Evolutionary conservation across 2,797 vertebrate genomes (phyloP), one percentile per base, ranked within the genome.

Genomic region (Lepilemur septentrionalis): DNA sequence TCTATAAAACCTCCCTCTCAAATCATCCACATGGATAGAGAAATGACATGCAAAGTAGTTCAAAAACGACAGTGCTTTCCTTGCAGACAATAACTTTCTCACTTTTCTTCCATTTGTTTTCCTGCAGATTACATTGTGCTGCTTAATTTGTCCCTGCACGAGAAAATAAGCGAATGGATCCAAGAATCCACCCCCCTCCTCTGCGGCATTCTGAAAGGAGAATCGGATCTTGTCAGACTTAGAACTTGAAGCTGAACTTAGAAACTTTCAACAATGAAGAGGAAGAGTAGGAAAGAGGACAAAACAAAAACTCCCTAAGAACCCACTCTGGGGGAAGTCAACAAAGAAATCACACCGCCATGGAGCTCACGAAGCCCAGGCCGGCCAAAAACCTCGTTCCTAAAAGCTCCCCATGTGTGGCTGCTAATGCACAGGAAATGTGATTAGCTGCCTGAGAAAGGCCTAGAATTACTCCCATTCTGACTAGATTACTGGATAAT

Each of bases 401-500:
- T 98, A 98, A 99, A 98, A 99, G 98, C 98, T 97, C 98, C 97
- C 97, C 98, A 91, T 96, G 98, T 98, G 98, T 98, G 98, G 98
- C 98, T 98, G 98, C 99, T 99, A 99, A 99, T 99, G 99, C 98
- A 99, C 70, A 72, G 97, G 97, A 98, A 99, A 99, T 99, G 97
- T 98, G 98, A 99, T 99, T 99, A 99, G 98, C 97, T 98, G 97
- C 98, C 98, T 97, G 98, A 99, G 99, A 99, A 98, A 98, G 98
- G 99, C 98, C 98, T 98, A 98, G 99, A 99, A 99, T 99, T 99
- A 99, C 99, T 99, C 98, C 98, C 98, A 98, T 99, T 99, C 98
- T 99, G 99, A 99, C 99, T 99, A 99, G 99, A 99, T 99, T 99
- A 99, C 99, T 96, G 98, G 98, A 97, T 99, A 99, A 99, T 99